Base-by-base conservation (phyloP, 2,888 invertebrate species). In the Gonocerus acuteangulatus region DNA sequence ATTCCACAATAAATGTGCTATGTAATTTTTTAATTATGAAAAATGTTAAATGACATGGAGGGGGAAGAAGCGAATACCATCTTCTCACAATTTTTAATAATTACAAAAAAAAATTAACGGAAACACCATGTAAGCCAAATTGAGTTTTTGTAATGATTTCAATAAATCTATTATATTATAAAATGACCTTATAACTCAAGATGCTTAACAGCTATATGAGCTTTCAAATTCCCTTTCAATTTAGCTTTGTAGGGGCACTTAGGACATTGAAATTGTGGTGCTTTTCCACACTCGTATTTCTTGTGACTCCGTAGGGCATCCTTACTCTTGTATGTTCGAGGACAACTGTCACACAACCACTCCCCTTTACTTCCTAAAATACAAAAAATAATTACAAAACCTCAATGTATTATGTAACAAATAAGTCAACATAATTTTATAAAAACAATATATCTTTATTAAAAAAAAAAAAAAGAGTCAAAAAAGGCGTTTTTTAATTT, bases 241-340 rank as follows among this genome's bases (percentile, higher is more conserved):
- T 63, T 61, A 42, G 48, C 34, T 19, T 32, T 56, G 23, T 61
- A 63, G 45, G 68, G 69, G 62, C 74, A 74, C 64, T 71, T 71
- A 1, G 73, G 72, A 60, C 74, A 74, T 51, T 71, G 71, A 62
- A 72, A 74, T 48, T 67, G 68, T 2, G 74, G 74, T 18, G 70
- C 70, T 62, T 71, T 71, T 23, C 74, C 74, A 65, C 75, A 75
- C 65, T 75, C 74, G 56, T 73, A 69, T 59, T 71, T 70, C 61
- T 73, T 65, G 66, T 75, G 75, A 6, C 56, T 48, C 2, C 18
- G 3, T 13, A 59, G 39, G 15, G 19, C 27, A 3, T 15, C 49
- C 23, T 59, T 59, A 34, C 39, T 32, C 16, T 23, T 34, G 59
- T 59, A 59, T 2, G 21, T 19, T 22, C 34, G 23, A 11, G 19